A percentile compares a stretch with the other conserved stretches of the same genome.
Evolutionary conservation across 2,888 invertebrate species (phyloP).

Genomic region (Beris chalybata): DNA sequence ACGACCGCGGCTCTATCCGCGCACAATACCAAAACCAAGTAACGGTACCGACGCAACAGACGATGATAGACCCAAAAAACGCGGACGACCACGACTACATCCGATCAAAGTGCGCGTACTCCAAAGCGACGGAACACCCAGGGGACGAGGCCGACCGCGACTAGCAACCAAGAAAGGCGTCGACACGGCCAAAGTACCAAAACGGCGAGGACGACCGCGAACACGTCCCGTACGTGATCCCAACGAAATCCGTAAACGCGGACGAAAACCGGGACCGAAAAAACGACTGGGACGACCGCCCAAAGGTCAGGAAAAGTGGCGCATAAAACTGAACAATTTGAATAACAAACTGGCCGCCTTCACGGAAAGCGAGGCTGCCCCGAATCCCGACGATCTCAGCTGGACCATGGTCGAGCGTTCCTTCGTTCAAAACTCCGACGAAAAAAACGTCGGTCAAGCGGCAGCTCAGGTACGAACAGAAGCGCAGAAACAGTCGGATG

Average conservation of each 20-base stretch:
- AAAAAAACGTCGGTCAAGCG: not conserved
- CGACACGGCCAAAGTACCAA: not conserved
- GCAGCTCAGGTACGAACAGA: not conserved
- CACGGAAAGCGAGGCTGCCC: too few species aligned
- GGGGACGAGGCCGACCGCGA: slow-evolving; percentile 15
- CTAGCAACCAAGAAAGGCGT: not conserved
- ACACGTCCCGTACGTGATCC: slow-evolving; percentile 14
- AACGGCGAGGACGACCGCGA: slow-evolving; percentile 13
- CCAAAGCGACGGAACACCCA: slow-evolving; percentile 12
- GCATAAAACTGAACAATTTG: not conserved
- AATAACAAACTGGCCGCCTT: too few species aligned
- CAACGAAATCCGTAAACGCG: not conserved
- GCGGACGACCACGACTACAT: slow-evolving; percentile 6
- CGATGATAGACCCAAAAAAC: not conserved
- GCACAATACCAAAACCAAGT: not conserved
- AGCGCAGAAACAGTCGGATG: not conserved
- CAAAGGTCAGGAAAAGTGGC: slow-evolving; percentile 14
- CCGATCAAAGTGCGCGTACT: slow-evolving; percentile 5
- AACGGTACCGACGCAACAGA: too few species aligned
- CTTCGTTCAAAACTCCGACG: too few species aligned
- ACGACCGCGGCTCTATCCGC: not conserved
- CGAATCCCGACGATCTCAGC: too few species aligned
- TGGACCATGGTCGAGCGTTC: too few species aligned
- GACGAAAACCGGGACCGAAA: slow-evolving; percentile 1
- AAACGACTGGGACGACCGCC: slow-evolving; percentile 24